A percentile compares a stretch with the other conserved stretches of the same genome.
These are phyloP conservation scores for Eustalomyia histrio DNA, from an alignment of 2,888 invertebrate species.

Conservation along the genomic window DNA sequence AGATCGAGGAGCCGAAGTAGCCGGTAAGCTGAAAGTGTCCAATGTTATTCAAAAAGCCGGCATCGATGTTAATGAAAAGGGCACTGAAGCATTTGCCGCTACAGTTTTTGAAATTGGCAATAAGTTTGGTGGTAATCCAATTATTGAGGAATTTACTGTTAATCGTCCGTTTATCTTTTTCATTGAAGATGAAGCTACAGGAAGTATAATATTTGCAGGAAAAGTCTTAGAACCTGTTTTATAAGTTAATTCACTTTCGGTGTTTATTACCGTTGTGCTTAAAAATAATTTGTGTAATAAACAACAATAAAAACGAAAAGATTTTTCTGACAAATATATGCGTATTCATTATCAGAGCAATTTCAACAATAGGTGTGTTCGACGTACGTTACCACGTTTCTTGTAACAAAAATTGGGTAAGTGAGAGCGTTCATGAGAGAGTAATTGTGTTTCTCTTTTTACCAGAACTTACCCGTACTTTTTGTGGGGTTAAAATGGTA, in stretches of 20 bases:
- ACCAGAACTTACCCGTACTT: too few relatives aligned
- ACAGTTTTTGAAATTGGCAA: constrained; percentile 84
- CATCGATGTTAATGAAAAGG: constrained; percentile 88
- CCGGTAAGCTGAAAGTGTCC: constrained; percentile 82
- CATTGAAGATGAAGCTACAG: constrained; percentile 87
- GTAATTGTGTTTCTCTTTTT: too few relatives aligned
- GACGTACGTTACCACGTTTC: too few relatives aligned
- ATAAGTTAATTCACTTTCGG: constrained; percentile 11
- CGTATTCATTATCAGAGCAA: too few relatives aligned
- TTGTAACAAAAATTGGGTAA: too few relatives aligned
- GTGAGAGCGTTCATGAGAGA: too few relatives aligned
- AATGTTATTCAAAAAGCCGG: constrained; percentile 88
- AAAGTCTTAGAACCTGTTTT: constrained; percentile 84
- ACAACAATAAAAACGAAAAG: too few relatives aligned
- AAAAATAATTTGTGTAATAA: too few relatives aligned
- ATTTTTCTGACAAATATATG: too few relatives aligned
- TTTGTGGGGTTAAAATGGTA: too few relatives aligned
- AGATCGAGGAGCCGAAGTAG: constrained; percentile 82
- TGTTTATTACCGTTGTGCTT: neutral
- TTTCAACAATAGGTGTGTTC: too few relatives aligned
- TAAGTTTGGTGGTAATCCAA: constrained; percentile 81
- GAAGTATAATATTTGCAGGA: constrained; percentile 88
- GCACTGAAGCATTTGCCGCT: constrained; percentile 85
- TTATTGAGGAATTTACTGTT: constrained; percentile 83
- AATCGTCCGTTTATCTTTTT: constrained; percentile 89